phyloP scores from a whole-genome alignment of 1,140 invertebrate species.

The Brachionus asplanchnoidis region DNA sequence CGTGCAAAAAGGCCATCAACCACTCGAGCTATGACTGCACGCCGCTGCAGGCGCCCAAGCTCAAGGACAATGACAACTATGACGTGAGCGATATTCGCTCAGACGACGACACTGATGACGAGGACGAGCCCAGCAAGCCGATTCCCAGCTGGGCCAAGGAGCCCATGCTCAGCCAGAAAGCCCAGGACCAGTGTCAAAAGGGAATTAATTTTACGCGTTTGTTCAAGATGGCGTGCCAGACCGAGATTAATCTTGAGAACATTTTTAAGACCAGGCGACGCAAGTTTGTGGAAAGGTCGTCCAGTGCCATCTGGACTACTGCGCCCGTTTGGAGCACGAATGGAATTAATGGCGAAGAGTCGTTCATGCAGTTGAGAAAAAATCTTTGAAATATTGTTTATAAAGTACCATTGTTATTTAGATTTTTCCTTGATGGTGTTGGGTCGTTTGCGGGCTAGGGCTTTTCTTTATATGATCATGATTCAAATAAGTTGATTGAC shows the following conservation, averaged over 20 bases:
- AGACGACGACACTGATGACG: constrained; percentile 47
- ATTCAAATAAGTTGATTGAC: not conserved
- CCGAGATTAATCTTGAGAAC: constrained; percentile 5
- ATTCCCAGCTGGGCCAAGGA: constrained; percentile 46
- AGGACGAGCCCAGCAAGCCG: constrained; percentile 44
- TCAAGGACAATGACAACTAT: constrained; percentile 44
- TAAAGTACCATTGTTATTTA: not conserved
- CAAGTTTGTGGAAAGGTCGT: constrained; percentile 27
- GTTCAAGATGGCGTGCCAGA: not conserved
- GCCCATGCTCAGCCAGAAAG: constrained; percentile 43
- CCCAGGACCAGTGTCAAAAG: constrained; percentile 21
- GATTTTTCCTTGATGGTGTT: not conserved
- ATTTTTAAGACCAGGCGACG: constrained; percentile 26
- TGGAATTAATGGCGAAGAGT: constrained; percentile 30
- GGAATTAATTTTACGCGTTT: constrained; percentile 20
- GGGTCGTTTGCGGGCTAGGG: not conserved
- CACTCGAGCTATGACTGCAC: constrained; percentile 16
- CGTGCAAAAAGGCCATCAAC: not conserved
- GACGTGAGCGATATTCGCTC: constrained; percentile 46
- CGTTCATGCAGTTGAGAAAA: constrained; percentile 37
- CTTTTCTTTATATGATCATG: not conserved
- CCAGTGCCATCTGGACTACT: constrained; percentile 27
- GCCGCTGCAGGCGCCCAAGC: not conserved
- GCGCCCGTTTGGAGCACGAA: constrained; percentile 11
- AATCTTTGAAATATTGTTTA: not conserved